These are phyloP conservation scores for Drosophila truncata DNA, from an alignment of 1,140 invertebrate species.

Conservation along the genomic window DNA sequence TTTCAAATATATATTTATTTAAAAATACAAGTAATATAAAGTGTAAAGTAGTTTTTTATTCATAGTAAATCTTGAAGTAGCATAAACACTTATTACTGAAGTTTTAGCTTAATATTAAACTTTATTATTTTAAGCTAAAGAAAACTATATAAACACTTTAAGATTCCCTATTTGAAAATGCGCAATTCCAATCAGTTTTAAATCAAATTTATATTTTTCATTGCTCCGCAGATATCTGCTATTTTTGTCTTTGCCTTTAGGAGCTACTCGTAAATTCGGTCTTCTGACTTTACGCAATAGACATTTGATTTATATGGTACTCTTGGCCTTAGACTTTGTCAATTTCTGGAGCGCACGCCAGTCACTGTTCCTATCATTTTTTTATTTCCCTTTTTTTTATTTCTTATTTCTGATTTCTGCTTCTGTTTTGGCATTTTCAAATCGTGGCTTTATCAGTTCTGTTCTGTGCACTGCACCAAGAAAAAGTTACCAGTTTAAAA, in stretches of 20 bases:
- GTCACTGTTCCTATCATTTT: constrained; percentile 25
- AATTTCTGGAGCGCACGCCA: constrained; percentile 30
- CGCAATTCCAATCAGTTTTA: not conserved
- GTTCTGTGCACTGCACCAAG: constrained; percentile 55
- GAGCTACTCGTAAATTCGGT: constrained; percentile 60
- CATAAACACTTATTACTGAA: too few species aligned
- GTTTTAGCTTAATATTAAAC: not conserved
- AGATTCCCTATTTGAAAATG: not conserved
- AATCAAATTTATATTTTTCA: constrained; percentile 16
- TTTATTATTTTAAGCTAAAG: not conserved
- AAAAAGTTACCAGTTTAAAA: constrained; percentile 54
- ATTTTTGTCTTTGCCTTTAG: constrained; percentile 20
- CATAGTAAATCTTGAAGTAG: too few species aligned
- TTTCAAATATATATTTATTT: not conserved
- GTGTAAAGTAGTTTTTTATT: too few species aligned
- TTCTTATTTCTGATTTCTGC: not conserved
- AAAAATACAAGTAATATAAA: not conserved
- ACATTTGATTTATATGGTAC: constrained; percentile 63
- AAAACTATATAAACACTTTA: not conserved
- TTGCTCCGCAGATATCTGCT: constrained; percentile 11
- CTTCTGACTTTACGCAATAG: constrained; percentile 54
- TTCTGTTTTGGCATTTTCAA: constrained; percentile 24
- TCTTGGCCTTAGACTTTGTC: constrained; percentile 32
- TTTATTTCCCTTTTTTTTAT: not conserved
- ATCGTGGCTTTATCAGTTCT: constrained; percentile 67